Evolutionary conservation across 2,888 invertebrate genomes (phyloP).

Genomic region (Dascillus cervinus): DNA sequence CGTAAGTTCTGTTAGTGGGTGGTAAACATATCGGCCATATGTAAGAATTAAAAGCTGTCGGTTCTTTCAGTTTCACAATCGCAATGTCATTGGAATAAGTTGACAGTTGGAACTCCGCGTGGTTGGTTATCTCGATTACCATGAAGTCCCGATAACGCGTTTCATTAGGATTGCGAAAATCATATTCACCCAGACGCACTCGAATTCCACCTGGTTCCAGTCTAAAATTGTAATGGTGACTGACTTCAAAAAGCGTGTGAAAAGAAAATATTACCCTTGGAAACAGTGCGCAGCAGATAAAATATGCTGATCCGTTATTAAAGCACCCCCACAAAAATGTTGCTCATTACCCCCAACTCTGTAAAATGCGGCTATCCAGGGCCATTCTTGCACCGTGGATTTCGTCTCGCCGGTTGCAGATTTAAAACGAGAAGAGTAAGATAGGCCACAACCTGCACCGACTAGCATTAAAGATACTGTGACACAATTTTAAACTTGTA

Average conservation of each 20-base stretch:
- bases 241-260: neutral
- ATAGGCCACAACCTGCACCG: neutral
- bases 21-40: constrained; percentile 83
- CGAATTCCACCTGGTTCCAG: constrained; percentile 52
- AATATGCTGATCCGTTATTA: constrained; percentile 72
- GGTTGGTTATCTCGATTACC: constrained; percentile 58
- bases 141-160: constrained; percentile 62
- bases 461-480: too few species aligned
- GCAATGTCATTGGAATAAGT: constrained; percentile 74
- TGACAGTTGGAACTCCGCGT: constrained; percentile 57
- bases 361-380: constrained; percentile 77
- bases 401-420: neutral
- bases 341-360: constrained; percentile 46
- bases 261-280: constrained; percentile 42
- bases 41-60: constrained; percentile 65
- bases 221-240: constrained; percentile 36
- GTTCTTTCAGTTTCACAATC: constrained; percentile 57
- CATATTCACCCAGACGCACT: constrained; percentile 76
- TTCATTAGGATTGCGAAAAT: constrained; percentile 59
- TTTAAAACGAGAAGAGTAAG: too few species aligned
- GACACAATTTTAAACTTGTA: neutral
- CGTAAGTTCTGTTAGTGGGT: constrained; percentile 47
- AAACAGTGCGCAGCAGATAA: constrained; percentile 73
- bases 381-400: too few species aligned
- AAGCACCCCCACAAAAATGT: constrained; percentile 72